phyloP scores from a whole-genome alignment of 2,888 invertebrate species.

The Siphlonurus alternatus region DNA sequence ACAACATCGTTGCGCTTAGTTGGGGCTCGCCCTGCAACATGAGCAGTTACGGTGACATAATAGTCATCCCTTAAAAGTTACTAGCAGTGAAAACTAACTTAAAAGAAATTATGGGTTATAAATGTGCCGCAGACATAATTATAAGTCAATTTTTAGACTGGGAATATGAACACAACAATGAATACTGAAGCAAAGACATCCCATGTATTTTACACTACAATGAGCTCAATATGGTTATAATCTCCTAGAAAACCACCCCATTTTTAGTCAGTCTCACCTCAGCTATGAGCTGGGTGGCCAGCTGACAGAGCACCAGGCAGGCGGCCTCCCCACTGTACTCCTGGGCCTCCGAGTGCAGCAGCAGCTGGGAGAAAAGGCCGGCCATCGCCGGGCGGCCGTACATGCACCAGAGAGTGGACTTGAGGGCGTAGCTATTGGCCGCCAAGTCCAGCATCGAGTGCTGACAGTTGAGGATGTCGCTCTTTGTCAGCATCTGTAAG shows the following conservation, averaged over 20 bases:
- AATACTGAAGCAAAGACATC: too few relatives aligned
- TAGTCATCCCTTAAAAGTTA: too few relatives aligned
- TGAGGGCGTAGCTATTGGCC: constrained; percentile 61
- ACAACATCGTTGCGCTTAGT: constrained; percentile 37
- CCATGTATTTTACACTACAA: too few relatives aligned
- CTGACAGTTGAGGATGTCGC: constrained; percentile 71
- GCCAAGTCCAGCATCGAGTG: constrained; percentile 68
- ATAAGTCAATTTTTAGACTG: too few relatives aligned
- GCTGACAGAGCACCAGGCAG: constrained; percentile 50
- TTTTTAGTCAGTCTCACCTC: too few relatives aligned
- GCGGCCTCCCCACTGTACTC: constrained; percentile 48
- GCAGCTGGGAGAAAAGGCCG: constrained; percentile 58
- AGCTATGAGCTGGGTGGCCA: constrained; percentile 37
- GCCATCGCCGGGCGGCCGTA: constrained; percentile 80
- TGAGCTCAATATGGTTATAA: too few relatives aligned
- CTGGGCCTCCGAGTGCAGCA: constrained; percentile 37
- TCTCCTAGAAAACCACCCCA: too few relatives aligned
- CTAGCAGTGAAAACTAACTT: too few relatives aligned
- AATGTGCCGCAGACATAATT: too few relatives aligned
- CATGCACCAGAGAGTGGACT: constrained; percentile 71
- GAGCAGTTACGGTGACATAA: background rate
- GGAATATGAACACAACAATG: too few relatives aligned
- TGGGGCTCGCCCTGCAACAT: constrained; percentile 35
- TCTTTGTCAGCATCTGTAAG: constrained; percentile 58
- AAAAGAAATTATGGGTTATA: too few relatives aligned